Evolutionary conservation across 2,888 invertebrate genomes (phyloP), one percentile per base, ranked within the genome.

Genomic region (Hyposoter dolosus): DNA sequence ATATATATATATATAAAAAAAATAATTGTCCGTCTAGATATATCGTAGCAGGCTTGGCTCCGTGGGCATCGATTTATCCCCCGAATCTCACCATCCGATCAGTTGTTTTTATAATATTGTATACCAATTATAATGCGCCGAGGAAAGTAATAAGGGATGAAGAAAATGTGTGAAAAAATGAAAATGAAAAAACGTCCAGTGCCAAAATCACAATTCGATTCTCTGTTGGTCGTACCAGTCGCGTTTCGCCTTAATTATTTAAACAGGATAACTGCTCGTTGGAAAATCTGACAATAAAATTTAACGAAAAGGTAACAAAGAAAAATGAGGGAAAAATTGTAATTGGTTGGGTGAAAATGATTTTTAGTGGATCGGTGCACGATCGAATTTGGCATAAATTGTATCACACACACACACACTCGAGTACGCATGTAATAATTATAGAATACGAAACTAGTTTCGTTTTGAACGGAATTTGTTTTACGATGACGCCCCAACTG

Each of bases 281-380:
- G 40, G 40, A 84, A 89, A 89, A 90, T 90, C 88, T 92, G 92
- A 92, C 92, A 92, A 92, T 92, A 92, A 47, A 47, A 92, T 89
- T 89, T 90, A 91, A 87, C 90, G 87, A 89, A 66, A 77, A 77
- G 35, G 47, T 10, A 28, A 65, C 87, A 89, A 91, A 12, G 10
- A 28, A 12, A 23, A 9, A 56, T 10, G 23, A 10, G n/a, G 32
- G 19, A 23, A 12, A 60, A 60, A 60, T 60, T 60, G 23, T 28
- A 60, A 12, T 88, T 66, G 83, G 89, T 90, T 89, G 85, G 79
- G 28, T 35, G 84, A 88, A 87, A 85, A 88, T 87, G 84, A 76
- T 72, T 87, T 82, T 87, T 77, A 77, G 82, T 86, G 68, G 80
- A 68, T 78, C 17, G 76, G 82, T 84, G 66, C 76, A 83, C 78